Conservation (phyloP, 1,140 invertebrate species). For the Probaryconus sp. region DNA sequence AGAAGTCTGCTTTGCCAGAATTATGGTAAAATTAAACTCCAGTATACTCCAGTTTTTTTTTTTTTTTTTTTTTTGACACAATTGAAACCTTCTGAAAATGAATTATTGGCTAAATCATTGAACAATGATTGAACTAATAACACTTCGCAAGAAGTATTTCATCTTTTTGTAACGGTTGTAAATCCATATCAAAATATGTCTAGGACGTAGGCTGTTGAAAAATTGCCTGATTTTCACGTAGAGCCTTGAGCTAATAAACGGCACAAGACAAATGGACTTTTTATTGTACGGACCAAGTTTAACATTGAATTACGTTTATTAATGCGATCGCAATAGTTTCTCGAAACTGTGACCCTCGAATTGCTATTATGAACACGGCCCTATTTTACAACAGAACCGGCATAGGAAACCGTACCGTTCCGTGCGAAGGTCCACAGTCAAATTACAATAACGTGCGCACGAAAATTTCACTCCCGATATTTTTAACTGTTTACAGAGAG, state of each 20-base stretch:
- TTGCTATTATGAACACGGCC: slow-evolving; percentile 18
- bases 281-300: slow-evolving; percentile 4
- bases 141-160: no score
- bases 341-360: slow-evolving; percentile 25
- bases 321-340: slow-evolving; percentile 26
- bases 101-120: no score
- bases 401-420: slow-evolving; percentile 27
- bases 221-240: slow-evolving; percentile 14
- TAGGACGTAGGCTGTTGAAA: slow-evolving; percentile 11
- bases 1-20: no score
- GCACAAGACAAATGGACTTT: slow-evolving; percentile 30
- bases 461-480: slow-evolving; percentile 5
- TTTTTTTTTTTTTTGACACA: no score
- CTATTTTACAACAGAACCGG: slow-evolving; percentile 27
- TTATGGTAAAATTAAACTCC: no score
- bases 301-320: slow-evolving; percentile 21
- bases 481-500: no score
- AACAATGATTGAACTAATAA: no score
- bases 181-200: not conserved
- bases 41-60: no score
- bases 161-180: no score
- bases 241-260: slow-evolving; percentile 12
- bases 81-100: no score
- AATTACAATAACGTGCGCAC: slow-evolving; percentile 30
- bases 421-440: slow-evolving; percentile 40